phyloP scores from a whole-genome alignment of 1,140 invertebrate genomes.

The Geopemphigus sp. region DNA sequence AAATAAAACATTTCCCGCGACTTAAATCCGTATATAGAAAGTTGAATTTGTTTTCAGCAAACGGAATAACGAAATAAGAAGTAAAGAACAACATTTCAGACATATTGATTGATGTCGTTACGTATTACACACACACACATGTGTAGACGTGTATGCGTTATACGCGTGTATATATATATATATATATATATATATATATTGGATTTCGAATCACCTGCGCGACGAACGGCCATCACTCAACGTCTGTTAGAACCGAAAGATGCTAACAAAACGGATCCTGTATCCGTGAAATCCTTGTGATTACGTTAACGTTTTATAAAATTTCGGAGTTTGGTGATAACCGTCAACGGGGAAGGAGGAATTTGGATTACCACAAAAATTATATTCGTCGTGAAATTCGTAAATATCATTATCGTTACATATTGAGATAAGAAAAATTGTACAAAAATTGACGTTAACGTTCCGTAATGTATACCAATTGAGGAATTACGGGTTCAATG shows the following conservation, averaged over 20 bases:
- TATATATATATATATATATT: not conserved
- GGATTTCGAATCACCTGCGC: conserved; percentile 4
- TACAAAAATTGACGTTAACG: conserved; percentile 16
- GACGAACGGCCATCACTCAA: conserved; percentile 39
- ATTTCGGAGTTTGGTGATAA: conserved; percentile 4
- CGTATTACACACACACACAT: not conserved
- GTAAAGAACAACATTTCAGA: conserved; percentile 23
- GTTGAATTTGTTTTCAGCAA: conserved; percentile 15
- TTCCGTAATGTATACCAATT: too few species aligned
- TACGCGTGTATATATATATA: not conserved
- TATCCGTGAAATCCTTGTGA: conserved; percentile 27
- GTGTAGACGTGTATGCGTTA: too few species aligned
- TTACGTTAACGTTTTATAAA: conserved; percentile 14
- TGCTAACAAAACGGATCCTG: conserved; percentile 22
- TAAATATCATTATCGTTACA: too few species aligned
- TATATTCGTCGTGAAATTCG: too few species aligned
- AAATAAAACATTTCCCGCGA: not conserved
- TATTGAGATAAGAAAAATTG: too few species aligned
- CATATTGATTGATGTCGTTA: conserved; percentile 30
- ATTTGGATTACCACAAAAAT: too few species aligned
- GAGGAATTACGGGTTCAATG: too few species aligned
- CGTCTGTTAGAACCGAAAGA: not conserved
- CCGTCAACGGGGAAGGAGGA: too few species aligned
- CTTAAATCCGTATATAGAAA: not conserved
- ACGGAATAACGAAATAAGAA: not conserved